Conservation (phyloP, 2,113 vertebrate genomes). For the Rostratula benghalensis region DNA sequence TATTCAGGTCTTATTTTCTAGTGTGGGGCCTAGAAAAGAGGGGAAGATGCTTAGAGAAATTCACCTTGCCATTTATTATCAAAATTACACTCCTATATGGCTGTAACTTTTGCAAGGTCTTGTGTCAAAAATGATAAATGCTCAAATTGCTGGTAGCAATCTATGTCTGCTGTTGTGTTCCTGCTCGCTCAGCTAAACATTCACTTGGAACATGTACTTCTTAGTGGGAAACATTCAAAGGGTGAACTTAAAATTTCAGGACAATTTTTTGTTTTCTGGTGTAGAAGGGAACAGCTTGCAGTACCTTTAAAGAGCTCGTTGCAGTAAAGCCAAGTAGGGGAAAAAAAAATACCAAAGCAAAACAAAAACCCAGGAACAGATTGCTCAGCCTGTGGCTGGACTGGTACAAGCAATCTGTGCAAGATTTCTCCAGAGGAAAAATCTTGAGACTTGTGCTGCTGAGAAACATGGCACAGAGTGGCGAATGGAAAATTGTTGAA, state of each 20-base stretch:
- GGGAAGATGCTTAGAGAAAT: not conserved
- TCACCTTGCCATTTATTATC: not conserved
- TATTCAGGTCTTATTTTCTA: not conserved
- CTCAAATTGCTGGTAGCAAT: not conserved
- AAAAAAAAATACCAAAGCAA: not conserved
- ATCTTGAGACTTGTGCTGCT: not conserved
- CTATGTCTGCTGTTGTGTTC: not conserved
- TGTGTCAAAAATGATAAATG: conserved; percentile 44
- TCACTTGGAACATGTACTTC: not conserved
- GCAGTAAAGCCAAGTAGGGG: not conserved
- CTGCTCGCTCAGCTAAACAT: not conserved
- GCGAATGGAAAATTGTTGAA: not conserved
- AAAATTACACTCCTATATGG: not conserved
- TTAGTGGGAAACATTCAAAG: not conserved
- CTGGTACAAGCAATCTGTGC: conserved; percentile 58
- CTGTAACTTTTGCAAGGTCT: not conserved
- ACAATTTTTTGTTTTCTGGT: not conserved
- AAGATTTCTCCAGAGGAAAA: conserved; percentile 53
- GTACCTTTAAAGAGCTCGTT: conserved; percentile 21
- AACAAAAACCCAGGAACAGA: conserved; percentile 20
- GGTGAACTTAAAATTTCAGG: not conserved
- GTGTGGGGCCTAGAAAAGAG: not conserved
- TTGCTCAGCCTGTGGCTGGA: conserved; percentile 57
- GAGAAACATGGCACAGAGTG: not conserved
- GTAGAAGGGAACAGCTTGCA: not conserved